Evolutionary conservation across 2,113 vertebrate genomes (phyloP).

Genomic region (Cairina moschata): DNA sequence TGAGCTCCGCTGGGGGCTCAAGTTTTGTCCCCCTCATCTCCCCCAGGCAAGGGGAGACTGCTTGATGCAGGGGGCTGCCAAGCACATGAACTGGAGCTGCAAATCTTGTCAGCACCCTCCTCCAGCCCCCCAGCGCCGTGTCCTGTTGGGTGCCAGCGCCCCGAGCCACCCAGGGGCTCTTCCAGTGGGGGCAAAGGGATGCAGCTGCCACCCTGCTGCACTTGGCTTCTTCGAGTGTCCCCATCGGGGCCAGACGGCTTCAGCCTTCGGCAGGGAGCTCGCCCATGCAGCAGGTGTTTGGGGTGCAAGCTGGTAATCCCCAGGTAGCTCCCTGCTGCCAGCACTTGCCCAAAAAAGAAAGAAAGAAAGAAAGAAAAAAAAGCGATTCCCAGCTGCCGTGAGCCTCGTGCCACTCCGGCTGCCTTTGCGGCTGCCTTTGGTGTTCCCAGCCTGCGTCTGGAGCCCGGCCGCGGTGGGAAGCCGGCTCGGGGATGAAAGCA

Average conservation of each 20-base stretch:
- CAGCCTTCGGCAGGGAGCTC: background rate
- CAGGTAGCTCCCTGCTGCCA: background rate
- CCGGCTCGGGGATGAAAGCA: background rate
- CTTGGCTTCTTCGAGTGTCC: too few relatives aligned
- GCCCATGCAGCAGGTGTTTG: rapidly evolving
- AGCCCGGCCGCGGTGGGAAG: background rate
- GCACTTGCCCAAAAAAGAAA: background rate
- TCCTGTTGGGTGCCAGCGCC: background rate
- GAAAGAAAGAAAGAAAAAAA: background rate
- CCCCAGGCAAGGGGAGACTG: too few relatives aligned
- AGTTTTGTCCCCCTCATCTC: too few relatives aligned
- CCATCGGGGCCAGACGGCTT: background rate
- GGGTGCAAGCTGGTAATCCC: background rate
- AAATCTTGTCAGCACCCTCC: too few relatives aligned
- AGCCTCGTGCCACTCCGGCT: background rate
- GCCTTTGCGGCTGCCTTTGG: background rate
- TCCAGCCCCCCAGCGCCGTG: too few relatives aligned
- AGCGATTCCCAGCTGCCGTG: background rate
- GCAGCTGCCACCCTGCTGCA: background rate
- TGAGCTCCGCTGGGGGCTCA: background rate
- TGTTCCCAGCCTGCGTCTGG: constrained; percentile 18
- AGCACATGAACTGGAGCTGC: too few relatives aligned
- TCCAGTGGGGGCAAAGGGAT: too few relatives aligned
- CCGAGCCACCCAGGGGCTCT: rapidly evolving
- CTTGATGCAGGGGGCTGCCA: too few relatives aligned